Evolutionary conservation across 2,113 vertebrate genomes (phyloP).

Genomic region (Sphyrna mokarran): DNA sequence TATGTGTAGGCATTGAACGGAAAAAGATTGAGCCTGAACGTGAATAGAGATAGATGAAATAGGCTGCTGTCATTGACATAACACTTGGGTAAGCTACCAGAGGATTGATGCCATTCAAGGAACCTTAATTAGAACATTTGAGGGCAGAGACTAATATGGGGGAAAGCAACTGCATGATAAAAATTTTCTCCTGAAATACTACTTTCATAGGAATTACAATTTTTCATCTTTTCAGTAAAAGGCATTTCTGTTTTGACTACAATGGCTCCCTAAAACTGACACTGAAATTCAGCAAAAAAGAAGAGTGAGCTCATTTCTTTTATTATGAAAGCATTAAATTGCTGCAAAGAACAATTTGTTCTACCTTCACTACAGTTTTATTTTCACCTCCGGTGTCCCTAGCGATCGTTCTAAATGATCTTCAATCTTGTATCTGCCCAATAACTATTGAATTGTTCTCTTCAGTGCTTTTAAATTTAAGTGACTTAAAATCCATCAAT

Average conservation of each 20-base stretch:
- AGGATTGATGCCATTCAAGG: background rate
- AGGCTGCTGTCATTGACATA: background rate
- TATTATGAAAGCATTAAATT: background rate
- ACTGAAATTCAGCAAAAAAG: background rate
- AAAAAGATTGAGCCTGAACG: background rate
- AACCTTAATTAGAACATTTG: background rate
- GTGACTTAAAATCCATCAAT: background rate
- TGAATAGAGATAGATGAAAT: background rate
- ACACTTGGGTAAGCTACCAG: no score
- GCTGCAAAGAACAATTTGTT: slow-evolving; percentile 22
- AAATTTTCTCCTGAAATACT: background rate
- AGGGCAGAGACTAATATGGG: background rate
- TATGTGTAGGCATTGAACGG: background rate
- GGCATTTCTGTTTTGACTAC: background rate
- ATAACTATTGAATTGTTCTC: background rate
- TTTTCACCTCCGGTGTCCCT: background rate
- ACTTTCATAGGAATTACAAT: background rate
- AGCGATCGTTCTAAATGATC: slow-evolving; percentile 15
- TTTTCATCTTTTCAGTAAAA: background rate
- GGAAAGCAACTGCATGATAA: background rate
- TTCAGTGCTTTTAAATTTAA: background rate
- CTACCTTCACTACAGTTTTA: background rate
- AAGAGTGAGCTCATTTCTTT: background rate
- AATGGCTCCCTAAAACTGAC: background rate
- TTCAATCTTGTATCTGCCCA: slow-evolving; percentile 1